Evolutionary conservation across 2,113 vertebrate species (phyloP).

Genomic region (Solea solea): DNA sequence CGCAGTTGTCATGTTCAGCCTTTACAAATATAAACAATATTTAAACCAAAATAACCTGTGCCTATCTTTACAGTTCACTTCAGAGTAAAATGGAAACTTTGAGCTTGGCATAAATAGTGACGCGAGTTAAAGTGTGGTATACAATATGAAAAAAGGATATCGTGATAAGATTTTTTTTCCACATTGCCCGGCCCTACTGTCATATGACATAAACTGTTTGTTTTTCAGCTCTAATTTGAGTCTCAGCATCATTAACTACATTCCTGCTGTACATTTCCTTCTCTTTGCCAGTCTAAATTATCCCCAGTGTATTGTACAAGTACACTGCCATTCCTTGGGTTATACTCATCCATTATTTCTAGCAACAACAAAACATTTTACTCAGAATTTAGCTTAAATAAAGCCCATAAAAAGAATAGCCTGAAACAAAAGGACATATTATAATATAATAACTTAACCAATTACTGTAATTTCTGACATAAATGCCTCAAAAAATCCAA

Average conservation of each 20-base stretch:
- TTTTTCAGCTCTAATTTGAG: too few species aligned
- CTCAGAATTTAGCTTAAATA: conserved; percentile 16
- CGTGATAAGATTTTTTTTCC: too few species aligned
- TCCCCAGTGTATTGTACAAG: background rate
- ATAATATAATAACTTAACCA: conserved; percentile 33
- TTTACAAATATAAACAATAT: too few species aligned
- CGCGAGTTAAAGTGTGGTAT: too few species aligned
- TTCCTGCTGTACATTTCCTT: background rate
- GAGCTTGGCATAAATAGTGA: too few species aligned
- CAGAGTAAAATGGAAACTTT: too few species aligned
- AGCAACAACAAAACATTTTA: conserved; percentile 54
- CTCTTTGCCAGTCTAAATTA: background rate
- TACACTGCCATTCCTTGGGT: conserved; percentile 40
- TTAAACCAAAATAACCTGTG: too few species aligned
- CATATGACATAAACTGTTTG: too few species aligned
- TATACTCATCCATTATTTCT: conserved; percentile 46
- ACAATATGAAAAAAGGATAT: too few species aligned
- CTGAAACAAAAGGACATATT: conserved; percentile 34
- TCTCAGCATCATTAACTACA: background rate
- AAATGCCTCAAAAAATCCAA: conserved; percentile 56
- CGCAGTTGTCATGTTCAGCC: too few species aligned
- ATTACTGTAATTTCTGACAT: conserved; percentile 54
- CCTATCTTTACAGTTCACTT: too few species aligned
- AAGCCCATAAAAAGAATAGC: conserved; percentile 57
- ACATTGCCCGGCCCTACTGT: too few species aligned